Evolutionary conservation across 2,888 invertebrate species (phyloP).

Genomic region (Baronia brevicornis): DNA sequence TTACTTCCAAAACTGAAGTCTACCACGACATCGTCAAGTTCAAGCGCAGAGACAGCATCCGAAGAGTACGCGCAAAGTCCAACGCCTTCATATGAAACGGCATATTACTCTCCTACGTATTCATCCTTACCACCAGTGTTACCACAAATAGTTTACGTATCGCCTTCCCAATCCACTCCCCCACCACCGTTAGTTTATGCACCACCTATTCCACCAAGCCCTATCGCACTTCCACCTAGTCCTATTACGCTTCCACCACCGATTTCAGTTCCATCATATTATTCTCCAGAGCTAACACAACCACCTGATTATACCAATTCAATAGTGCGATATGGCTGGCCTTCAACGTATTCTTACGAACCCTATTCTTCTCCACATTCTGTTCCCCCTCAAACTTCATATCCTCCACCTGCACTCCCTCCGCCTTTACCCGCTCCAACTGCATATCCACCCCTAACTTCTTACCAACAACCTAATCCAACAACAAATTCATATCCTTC

Average conservation of each 20-base stretch:
- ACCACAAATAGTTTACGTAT: slow-evolving; percentile 40
- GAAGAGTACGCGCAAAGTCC: slow-evolving; percentile 22
- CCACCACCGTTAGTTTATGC: slow-evolving; percentile 22
- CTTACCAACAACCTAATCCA: too few relatives aligned
- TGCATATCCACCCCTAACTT: slow-evolving; percentile 7
- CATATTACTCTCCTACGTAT: slow-evolving; percentile 21
- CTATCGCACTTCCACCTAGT: slow-evolving; percentile 10
- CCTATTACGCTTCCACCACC: too few relatives aligned
- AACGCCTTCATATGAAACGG: slow-evolving; percentile 27
- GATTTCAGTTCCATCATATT: slow-evolving; percentile 16
- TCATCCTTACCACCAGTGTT: slow-evolving; percentile 15
- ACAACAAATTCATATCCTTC: too few relatives aligned
- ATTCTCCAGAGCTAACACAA: slow-evolving; percentile 21
- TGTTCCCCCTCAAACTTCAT: slow-evolving; percentile 5
- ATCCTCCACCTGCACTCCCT: slow-evolving; percentile 10
- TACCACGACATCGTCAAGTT: slow-evolving; percentile 1
- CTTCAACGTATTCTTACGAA: slow-evolving; percentile 1
- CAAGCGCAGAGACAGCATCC: slow-evolving; percentile 4
- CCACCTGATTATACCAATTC: slow-evolving; percentile 8
- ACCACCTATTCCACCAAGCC: slow-evolving; percentile 11
- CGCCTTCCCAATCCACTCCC: slow-evolving; percentile 27
- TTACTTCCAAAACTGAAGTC: slow-evolving; percentile 20
- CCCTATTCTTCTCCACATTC: not conserved
- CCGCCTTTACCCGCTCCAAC: slow-evolving; percentile 1
- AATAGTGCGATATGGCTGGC: slow-evolving; percentile 5